Base-by-base conservation (phyloP, 2,888 invertebrate species). In the Drosophila robusta region DNA sequence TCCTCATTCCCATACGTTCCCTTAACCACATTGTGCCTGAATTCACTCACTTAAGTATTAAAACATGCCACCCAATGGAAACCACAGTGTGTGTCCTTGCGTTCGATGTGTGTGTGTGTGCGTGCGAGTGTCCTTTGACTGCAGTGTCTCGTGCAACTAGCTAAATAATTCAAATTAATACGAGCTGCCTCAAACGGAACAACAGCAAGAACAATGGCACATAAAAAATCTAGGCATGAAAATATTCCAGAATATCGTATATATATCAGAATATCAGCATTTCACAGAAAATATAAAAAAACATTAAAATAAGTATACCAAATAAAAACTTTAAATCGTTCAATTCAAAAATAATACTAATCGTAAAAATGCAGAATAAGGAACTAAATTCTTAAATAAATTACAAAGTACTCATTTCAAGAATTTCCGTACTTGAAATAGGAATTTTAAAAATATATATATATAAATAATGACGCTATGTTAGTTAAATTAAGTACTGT, bases 161-260 rank as follows among this genome's bases (percentile, higher is more conserved):
- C 55, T 34, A 60, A 58, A 69, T 70, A 77, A 75, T 75, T 75
- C 49, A 67, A 77, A 77, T 75, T 70, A 77, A 45, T 64, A 64
- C 65, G 63, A 57, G 49, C 55, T 57, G 57, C 41, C 22, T 18
- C 9, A 39, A 38, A 34, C 12, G 22, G 29, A 26, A 26, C 24
- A 41, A 50, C 14, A 9, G 12, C 9, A 8, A 16, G n/a, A 44
- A 42, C 42, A 44, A 36, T 55, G 22, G 42, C 44, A 63, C 38
- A 26, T 7, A 24, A 29, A 29, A 29, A 29, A 9, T 2, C 29
- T 29, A 14, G 18, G 14, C 44, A 54, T 29, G n/a, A 36, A 58
- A 32, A 50, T 44, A 5, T 44, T 32, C 16, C 24, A 14, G 8
- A 39, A 61, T 16, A 54, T 46, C 18, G n/a, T n/a, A n/a, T n/a